Conservation (phyloP, 2,113 vertebrate species). For the Microtus oregoni region DNA sequence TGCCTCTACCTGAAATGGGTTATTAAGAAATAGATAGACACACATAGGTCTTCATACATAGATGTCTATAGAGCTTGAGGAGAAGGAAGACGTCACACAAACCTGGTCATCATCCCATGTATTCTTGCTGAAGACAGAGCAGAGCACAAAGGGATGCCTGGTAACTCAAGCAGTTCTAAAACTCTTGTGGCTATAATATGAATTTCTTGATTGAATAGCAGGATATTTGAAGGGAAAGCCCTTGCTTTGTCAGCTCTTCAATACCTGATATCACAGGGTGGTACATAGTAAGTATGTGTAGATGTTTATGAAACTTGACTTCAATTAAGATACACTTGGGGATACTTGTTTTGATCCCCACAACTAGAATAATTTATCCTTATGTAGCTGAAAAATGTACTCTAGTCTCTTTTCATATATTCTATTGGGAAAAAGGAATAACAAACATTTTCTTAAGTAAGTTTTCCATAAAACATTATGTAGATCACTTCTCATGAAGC, state of each 20-base stretch:
- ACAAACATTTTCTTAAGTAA: neutral
- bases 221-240: neutral
- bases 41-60: neutral
- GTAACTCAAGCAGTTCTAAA: neutral
- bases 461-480: constrained; percentile 17
- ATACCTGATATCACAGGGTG: neutral
- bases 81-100: neutral
- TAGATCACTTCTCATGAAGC: neutral
- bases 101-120: neutral
- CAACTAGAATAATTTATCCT: neutral
- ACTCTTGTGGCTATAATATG: neutral
- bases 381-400: neutral
- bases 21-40: constrained; percentile 16
- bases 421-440: constrained; percentile 20
- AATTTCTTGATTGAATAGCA: too few species aligned
- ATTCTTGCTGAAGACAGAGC: neutral
- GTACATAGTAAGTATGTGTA: neutral
- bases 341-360: neutral
- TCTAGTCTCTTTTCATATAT: neutral
- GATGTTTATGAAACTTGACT: neutral
- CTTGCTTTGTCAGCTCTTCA: neutral
- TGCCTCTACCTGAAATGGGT: neutral
- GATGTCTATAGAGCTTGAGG: neutral
- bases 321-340: neutral
- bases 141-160: neutral